Evolutionary conservation across 1,140 invertebrate species (phyloP).

Genomic region (Drosophila athabasca): DNA sequence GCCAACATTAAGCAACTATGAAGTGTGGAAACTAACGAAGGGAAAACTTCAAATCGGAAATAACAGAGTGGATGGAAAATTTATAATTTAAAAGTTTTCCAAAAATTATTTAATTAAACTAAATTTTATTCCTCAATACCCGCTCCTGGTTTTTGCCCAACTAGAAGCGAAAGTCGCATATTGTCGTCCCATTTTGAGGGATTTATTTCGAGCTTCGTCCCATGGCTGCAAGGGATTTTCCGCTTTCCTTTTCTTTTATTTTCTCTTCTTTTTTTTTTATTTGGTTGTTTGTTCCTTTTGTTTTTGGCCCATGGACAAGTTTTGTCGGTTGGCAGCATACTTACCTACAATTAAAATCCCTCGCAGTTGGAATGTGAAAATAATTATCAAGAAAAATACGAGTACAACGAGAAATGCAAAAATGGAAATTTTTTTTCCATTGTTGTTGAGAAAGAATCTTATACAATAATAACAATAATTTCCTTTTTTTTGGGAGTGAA

Average conservation of each 20-base stretch:
- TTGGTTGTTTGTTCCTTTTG: conserved; percentile 13
- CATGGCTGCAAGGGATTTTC: conserved; percentile 37
- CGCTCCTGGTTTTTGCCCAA: not conserved
- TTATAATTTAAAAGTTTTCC: conserved; percentile 30
- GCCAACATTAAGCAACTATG: conserved; percentile 55
- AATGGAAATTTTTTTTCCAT: conserved; percentile 22
- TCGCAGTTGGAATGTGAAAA: conserved; percentile 57
- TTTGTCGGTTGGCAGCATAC: conserved; percentile 43
- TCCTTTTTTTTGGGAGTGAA: conserved; percentile 39
- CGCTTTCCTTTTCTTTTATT: conserved; percentile 22
- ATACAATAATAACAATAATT: conserved; percentile 68
- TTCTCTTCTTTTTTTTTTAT: conserved; percentile 23
- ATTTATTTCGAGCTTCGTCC: conserved; percentile 30
- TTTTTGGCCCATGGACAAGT: conserved; percentile 58
- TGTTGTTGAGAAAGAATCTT: conserved; percentile 22
- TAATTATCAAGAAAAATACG: conserved; percentile 61
- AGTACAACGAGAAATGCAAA: conserved; percentile 26
- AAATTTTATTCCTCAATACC: conserved; percentile 24
- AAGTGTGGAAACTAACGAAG: conserved; percentile 47
- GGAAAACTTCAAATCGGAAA: conserved; percentile 21
- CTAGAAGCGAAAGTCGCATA: conserved; percentile 42
- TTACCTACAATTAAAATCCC: conserved; percentile 67
- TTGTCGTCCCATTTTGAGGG: conserved; percentile 38
- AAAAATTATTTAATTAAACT: conserved; percentile 8
- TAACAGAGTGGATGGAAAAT: conserved; percentile 8